Evolutionary conservation across 2,888 invertebrate genomes (phyloP), one percentile per base, ranked within the genome.

Genomic region (Pristionchus exspectatus): DNA sequence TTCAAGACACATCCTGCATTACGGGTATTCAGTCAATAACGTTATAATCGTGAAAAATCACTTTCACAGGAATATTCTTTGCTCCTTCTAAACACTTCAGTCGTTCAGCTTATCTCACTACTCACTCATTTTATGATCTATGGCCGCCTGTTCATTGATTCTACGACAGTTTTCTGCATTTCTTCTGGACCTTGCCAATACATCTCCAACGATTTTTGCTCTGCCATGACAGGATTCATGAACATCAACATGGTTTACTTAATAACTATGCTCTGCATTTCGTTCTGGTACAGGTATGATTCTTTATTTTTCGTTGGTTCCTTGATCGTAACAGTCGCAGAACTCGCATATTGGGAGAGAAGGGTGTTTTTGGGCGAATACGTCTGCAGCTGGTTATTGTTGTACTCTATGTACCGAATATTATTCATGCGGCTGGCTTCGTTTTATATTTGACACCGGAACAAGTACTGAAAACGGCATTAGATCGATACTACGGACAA

Each of bases 261-360:
- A 7, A 38, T 24, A 9, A 16, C 74, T 12, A 38, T 77, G 24
- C 33, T 77, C 9, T 10, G 74, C 0, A 24, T 44, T 21, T 77
- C 74, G 5, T 77, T 77, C 44, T 77, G 74, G 74, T 77, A 77
- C 74, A 77, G 74, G 74, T 77, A 77, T 18, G 18, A 59, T 27
- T 69, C 5, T 2, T 9, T 66, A 24, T 18, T 24, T 2, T 16
- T 9, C 2, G 2, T 56, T 56, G 38, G 3, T 3, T 50, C 0
- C 59, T 9, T 21, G 5, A 21, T 59, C 59, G 56, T 16, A 14
- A 24, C 66, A 24, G 14, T 30, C 33, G 2, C 69, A 69, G 69
- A 18, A 69, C 18, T 12, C 69, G 69, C 27, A 69, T 69, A 2
- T 18, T 69, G 4, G 3, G 33, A 30, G 69, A 69, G 14, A 30